phyloP scores from a whole-genome alignment of 2,888 invertebrate species.

The Latrodectus hesperus region DNA sequence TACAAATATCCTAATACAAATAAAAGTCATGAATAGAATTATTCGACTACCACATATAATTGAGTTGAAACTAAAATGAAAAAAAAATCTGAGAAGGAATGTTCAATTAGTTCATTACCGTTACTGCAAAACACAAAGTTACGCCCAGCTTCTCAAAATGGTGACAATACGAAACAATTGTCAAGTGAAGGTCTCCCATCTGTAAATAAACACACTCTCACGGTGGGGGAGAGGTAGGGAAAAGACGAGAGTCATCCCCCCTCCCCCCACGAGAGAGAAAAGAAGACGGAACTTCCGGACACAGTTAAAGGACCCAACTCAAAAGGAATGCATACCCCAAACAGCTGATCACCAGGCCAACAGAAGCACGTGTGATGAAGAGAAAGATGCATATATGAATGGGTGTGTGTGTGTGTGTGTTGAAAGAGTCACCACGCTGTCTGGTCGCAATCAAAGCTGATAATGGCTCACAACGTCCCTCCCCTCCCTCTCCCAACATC shows the following conservation, averaged over 20 bases:
- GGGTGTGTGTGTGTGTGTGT: slow-evolving; percentile 36
- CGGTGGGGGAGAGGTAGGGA: no score
- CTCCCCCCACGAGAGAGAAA: not conserved
- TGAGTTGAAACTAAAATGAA: no score
- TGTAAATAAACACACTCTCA: no score
- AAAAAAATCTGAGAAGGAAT: no score
- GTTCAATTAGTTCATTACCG: no score
- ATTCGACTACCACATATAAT: no score
- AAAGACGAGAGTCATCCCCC: not conserved
- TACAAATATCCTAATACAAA: no score
- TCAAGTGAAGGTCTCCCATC: no score
- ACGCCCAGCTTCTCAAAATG: no score
- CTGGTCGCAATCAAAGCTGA: slow-evolving; percentile 64
- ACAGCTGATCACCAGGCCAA: slow-evolving; percentile 46
- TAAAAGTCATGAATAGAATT: no score
- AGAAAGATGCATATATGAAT: slow-evolving; percentile 28
- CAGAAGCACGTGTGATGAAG: slow-evolving; percentile 49
- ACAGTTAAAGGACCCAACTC: not conserved
- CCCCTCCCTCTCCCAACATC: not conserved
- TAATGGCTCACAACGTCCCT: slow-evolving; percentile 27
- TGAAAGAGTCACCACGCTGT: slow-evolving; percentile 60
- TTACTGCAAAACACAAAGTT: no score
- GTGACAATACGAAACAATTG: no score
- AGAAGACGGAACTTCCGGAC: not conserved
- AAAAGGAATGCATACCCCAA: slow-evolving; percentile 20